Base-by-base conservation (phyloP, 2,888 invertebrate genomes). In the Adelphocoris suturalis region DNA sequence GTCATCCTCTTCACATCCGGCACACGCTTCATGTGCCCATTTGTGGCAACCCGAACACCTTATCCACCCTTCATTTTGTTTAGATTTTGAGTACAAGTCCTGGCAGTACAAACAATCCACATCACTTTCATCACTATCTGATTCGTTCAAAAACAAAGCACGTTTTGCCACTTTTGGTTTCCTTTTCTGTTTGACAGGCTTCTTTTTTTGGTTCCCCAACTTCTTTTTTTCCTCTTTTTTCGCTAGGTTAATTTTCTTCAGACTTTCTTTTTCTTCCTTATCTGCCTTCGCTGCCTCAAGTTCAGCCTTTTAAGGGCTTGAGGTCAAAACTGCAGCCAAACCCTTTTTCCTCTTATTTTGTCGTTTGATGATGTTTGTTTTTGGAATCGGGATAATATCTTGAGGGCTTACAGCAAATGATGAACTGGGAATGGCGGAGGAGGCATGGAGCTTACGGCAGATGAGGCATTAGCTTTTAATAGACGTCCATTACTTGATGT, bases 371-470 rank as follows among this genome's bases (percentile, higher is more conserved):
- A 57, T 57, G 5, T 57, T 57, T 57, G n/a, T n/a, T 57, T 57
- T 57, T n/a, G 57, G 57, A n/a, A 57, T 57, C n/a, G 57, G 57
- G n/a, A 57, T 5, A 57, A 57, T 57, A 57, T 57, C 57, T n/a
- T 57, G 57, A n/a, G 57, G 57, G 57, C 57, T 57, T 16, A 57
- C 80, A 80, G 90, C 85, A 89, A 47, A 57, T 84, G n/a, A n/a
- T n/a, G 37, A 47, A 75, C 48, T 75, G 19, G n/a, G 84, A n/a
- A n/a, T n/a, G n/a, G n/a, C n/a, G n/a, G n/a, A n/a, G n/a, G n/a
- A n/a, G n/a, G n/a, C n/a, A n/a, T n/a, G n/a, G n/a, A n/a, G n/a
- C n/a, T n/a, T n/a, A n/a, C n/a, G n/a, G n/a, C n/a, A n/a, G n/a
- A n/a, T n/a, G n/a, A n/a, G n/a, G n/a, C n/a, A n/a, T n/a, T n/a